phyloP scores from a whole-genome alignment of 2,888 invertebrate genomes.

The Polydesmus complanatus region DNA sequence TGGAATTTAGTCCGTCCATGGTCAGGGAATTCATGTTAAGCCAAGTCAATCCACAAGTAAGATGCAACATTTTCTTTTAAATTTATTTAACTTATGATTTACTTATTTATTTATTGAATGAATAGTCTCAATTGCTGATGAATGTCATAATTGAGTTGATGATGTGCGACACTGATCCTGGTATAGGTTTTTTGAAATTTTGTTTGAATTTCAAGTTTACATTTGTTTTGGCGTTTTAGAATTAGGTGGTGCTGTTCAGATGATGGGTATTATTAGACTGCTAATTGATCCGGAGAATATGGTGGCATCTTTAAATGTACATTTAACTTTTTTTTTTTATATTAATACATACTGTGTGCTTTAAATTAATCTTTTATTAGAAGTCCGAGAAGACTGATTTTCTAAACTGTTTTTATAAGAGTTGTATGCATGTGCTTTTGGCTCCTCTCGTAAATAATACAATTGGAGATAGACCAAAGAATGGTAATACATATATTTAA shows the following conservation, averaged over 20 bases:
- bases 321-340: constrained; percentile 18
- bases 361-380: constrained; percentile 26
- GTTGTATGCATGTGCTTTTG: constrained; percentile 82
- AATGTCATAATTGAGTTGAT: constrained; percentile 98
- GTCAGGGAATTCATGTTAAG: constrained; percentile 92
- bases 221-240: constrained; percentile 38
- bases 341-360: not conserved
- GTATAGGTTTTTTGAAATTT: constrained; percentile 22
- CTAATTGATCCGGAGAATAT: constrained; percentile 96
- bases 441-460: constrained; percentile 92
- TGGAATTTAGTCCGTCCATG: constrained; percentile 94
- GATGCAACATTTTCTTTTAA: constrained; percentile 2
- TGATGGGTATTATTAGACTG: constrained; percentile 85
- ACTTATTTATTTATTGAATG: constrained; percentile 42
- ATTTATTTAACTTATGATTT: constrained; percentile 3
- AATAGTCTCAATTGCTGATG: constrained; percentile 63
- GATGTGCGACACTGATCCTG: constrained; percentile 86
- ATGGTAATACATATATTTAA: constrained; percentile 31
- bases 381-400: constrained; percentile 98
- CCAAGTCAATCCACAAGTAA: constrained; percentile 73
- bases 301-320: constrained; percentile 67
- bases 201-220: not conserved
- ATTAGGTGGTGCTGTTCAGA: constrained; percentile 89
- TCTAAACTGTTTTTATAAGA: constrained; percentile 94
- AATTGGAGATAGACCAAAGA: constrained; percentile 69